These are phyloP conservation scores for Malurus alboscapulatus DNA, from an alignment of 2,113 vertebrate genomes.

Conservation along the genomic window DNA sequence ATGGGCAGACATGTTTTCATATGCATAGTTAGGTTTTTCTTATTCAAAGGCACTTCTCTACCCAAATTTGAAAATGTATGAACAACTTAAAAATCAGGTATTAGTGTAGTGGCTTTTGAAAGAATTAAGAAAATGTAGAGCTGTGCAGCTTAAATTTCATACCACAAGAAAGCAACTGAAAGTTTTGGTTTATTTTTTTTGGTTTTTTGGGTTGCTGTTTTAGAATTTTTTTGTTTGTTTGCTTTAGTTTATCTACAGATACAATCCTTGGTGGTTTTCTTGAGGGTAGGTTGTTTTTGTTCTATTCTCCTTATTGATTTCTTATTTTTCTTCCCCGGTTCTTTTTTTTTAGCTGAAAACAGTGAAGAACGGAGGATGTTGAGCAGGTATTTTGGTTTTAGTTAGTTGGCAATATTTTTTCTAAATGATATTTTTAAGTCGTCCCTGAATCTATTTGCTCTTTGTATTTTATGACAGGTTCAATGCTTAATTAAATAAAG, in stretches of 20 bases:
- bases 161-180: not conserved
- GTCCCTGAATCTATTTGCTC: not conserved
- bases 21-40: not conserved
- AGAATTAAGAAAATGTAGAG: not conserved
- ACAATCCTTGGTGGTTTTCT: rapidly evolving
- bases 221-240: not conserved
- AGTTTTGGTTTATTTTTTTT: rapidly evolving
- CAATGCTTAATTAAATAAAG: not conserved
- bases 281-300: not conserved
- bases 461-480: not conserved
- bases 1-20: not conserved
- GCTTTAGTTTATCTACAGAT: not conserved
- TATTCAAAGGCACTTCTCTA: not conserved
- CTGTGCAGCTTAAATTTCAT: not conserved
- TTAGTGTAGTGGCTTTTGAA: not conserved
- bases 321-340: not conserved
- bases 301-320: not conserved
- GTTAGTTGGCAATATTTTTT: not conserved
- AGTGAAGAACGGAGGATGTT: not conserved
- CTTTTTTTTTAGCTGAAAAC: not conserved
- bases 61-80: not conserved
- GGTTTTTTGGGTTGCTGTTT: not conserved
- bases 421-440: not conserved
- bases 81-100: not conserved
- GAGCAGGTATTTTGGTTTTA: not conserved